These are phyloP conservation scores for Esperia sulphurella DNA, from an alignment of 2,888 invertebrate genomes.

Conservation along the genomic window DNA sequence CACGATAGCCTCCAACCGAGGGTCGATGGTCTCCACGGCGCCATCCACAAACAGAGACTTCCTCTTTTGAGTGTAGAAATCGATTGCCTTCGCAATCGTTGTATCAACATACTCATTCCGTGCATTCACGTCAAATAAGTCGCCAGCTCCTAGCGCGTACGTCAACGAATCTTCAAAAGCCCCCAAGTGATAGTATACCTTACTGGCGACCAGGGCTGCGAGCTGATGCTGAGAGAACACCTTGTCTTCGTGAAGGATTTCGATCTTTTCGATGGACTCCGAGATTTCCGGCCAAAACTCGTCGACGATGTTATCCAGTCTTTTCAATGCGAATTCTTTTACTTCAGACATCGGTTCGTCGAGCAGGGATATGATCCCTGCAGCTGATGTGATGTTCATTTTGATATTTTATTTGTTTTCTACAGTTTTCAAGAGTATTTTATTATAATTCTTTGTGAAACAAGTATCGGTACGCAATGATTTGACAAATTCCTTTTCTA, in stretches of 20 bases:
- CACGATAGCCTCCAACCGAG: constrained; percentile 94
- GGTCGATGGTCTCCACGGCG: constrained; percentile 84
- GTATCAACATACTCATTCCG: constrained; percentile 98
- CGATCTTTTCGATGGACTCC: constrained; percentile 98
- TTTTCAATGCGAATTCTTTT: constrained; percentile 95
- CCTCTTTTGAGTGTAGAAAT: constrained; percentile 95
- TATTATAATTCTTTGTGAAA: constrained; percentile 22
- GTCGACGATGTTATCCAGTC: constrained; percentile 95
- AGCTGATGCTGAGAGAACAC: constrained; percentile 92
- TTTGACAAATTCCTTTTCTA: constrained; percentile 65
- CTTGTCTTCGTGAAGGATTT: constrained; percentile 96
- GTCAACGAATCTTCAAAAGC: constrained; percentile 97
- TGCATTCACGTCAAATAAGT: constrained; percentile 96
- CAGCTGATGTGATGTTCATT: constrained; percentile 80
- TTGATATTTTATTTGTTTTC: constrained; percentile 24
- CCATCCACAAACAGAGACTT: constrained; percentile 86
- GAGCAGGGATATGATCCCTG: constrained; percentile 96
- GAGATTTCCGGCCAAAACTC: constrained; percentile 99
- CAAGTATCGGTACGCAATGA: constrained; percentile 41
- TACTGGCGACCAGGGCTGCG: constrained; percentile 98
- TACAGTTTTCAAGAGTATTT: constrained; percentile 9
- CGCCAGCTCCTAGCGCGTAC: constrained; percentile 97
- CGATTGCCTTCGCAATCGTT: constrained; percentile 97
- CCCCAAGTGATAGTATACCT: constrained; percentile 98
- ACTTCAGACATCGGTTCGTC: constrained; percentile 96